These are phyloP conservation scores for Dasyornis broadbenti DNA, from an alignment of 2,113 vertebrate species.

Conservation along the genomic window DNA sequence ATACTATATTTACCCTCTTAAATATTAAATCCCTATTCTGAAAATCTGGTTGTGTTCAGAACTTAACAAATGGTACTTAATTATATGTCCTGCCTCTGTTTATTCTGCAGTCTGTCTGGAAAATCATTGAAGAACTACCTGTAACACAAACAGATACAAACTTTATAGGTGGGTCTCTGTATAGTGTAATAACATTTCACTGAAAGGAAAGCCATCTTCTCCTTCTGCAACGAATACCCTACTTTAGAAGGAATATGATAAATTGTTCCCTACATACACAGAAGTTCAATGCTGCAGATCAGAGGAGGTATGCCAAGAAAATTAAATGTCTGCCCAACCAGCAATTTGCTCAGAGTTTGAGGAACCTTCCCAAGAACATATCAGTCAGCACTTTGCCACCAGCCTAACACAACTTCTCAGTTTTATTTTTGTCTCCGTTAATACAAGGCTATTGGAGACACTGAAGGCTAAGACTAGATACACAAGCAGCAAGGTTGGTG, in stretches of 20 bases:
- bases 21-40: background rate
- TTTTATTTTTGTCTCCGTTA: background rate
- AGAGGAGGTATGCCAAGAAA: constrained; percentile 28
- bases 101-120: background rate
- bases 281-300: constrained; percentile 31
- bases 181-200: background rate
- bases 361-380: background rate
- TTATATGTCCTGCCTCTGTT: background rate
- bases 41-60: background rate
- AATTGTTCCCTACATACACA: constrained; percentile 1
- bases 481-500: background rate
- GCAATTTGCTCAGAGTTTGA: constrained; percentile 24
- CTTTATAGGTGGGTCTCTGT: background rate
- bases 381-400: background rate
- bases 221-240: background rate
- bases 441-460: background rate
- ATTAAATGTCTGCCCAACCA: constrained; percentile 39
- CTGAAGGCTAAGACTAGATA: background rate
- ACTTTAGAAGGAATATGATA: background rate
- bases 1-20: background rate
- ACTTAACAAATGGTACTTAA: background rate
- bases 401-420: background rate
- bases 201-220: background rate
- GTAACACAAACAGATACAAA: background rate
- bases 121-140: background rate